Base-by-base conservation (phyloP, 1,140 invertebrate genomes). In the Whitmania pigra region DNA sequence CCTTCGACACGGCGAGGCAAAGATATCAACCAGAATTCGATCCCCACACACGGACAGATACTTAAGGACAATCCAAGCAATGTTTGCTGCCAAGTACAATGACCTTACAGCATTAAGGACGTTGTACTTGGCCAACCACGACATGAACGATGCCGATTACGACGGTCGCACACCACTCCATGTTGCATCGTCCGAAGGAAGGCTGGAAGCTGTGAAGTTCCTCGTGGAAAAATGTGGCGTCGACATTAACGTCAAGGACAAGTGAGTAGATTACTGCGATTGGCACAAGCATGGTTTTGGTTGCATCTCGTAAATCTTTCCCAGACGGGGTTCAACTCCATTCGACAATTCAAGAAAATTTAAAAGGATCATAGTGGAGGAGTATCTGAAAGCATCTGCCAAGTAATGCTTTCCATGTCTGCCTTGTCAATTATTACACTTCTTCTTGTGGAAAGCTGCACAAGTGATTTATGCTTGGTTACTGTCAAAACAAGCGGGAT, bases 201-300 rank as follows among this genome's bases (percentile, higher is more conserved):
- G 31, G 18, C 22, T 71, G 57, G 40, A 60, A 31, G 43, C 22
- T 13, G 71, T 71, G 25, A 49, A 54, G 36, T 71, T 71, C 57
- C 57, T 71, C 29, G 57, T 71, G 22, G 71, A 71, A 36, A 57
- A 71, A 11, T 71, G 71, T 60, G 11, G 25, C 4, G 57, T 71
- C 13, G 13, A 60, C 27, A 31, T 71, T 6, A 60, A 36, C 36
- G 11, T 54, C 20, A 71, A 36, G 57, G 71, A 71, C n/a, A 60
- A 55, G 71, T 71, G 15, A 22, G 67, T 69, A 5, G 57, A 3
- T 5, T n/a, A 20, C 11, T 18, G 43, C 43, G 13, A 49, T 49
- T 17, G 43, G 43, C 43, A 15, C 43, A 49, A 49, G 13, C 43
- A 17, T 1, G 43, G n/a, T n/a, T 13, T 49, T 1, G 43, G 9